These are phyloP conservation scores for Cryptocheilus praepositus DNA, from an alignment of 2,888 invertebrate genomes.

Conservation along the genomic window DNA sequence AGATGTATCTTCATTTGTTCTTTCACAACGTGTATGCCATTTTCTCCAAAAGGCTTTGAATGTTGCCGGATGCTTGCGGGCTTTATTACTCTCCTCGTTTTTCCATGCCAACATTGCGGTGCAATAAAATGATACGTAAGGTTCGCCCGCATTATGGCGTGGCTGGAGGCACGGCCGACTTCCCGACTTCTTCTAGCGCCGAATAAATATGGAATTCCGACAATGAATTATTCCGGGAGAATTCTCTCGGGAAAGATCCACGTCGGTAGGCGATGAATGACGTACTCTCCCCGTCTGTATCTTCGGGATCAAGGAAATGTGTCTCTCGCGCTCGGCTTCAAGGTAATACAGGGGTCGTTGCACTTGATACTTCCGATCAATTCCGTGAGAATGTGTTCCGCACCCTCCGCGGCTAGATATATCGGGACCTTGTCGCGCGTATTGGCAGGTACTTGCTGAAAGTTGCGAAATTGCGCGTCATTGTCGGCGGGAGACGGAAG, in stretches of 20 bases:
- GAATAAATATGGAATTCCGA: constrained; percentile 4
- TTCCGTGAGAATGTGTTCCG: constrained; percentile 14
- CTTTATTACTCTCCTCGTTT: background rate
- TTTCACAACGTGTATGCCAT: too few species aligned
- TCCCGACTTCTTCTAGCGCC: background rate
- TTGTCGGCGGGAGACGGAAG: constrained; percentile 1
- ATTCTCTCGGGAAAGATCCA: background rate
- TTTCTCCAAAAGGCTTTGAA: too few species aligned
- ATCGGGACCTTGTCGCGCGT: background rate
- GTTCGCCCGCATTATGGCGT: too few species aligned
- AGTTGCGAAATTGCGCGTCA: constrained; percentile 4
- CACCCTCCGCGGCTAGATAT: background rate
- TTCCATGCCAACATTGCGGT: too few species aligned
- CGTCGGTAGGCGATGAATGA: background rate
- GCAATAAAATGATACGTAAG: background rate
- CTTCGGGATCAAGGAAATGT: constrained; percentile 5
- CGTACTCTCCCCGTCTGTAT: background rate
- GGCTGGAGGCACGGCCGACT: too few species aligned
- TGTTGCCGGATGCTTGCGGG: too few species aligned
- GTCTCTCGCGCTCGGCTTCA: background rate
- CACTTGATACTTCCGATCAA: constrained; percentile 20
- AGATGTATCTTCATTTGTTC: too few species aligned
- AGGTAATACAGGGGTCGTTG: constrained; percentile 12
- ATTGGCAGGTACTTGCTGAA: constrained; percentile 8
- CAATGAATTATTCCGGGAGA: constrained; percentile 23